phyloP scores from a whole-genome alignment of 1,140 invertebrate genomes.

The Anthonomus grandis region DNA sequence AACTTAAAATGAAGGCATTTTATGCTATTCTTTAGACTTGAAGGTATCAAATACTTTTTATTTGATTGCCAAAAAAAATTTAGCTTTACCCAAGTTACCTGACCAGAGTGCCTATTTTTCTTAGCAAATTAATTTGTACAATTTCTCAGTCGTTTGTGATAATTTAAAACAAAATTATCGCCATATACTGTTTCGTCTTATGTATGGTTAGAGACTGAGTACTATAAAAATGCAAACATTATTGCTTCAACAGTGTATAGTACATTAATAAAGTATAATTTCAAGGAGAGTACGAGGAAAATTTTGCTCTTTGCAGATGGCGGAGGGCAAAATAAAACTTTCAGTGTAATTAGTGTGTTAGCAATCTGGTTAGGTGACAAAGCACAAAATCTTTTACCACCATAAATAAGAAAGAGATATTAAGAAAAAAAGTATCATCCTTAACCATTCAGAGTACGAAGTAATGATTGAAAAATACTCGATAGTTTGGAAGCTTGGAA shows the following conservation, averaged over 20 bases:
- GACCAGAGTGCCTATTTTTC: not conserved
- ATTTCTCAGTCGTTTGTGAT: not conserved
- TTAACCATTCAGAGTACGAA: not conserved
- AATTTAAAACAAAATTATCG: not conserved
- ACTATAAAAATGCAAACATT: not conserved
- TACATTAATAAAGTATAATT: not conserved
- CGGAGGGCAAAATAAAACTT: not conserved
- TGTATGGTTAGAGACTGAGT: not conserved
- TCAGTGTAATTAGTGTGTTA: not conserved
- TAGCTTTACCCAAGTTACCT: not conserved
- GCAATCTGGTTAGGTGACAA: too few species aligned
- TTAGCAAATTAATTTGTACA: not conserved
- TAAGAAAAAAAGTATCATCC: not conserved
- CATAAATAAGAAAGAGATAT: not conserved
- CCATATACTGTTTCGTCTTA: not conserved
- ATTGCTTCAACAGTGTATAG: not conserved
- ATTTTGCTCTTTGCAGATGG: not conserved
- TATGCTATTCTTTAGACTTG: not conserved
- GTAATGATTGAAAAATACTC: not conserved
- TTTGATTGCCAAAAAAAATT: not conserved
- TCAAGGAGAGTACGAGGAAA: not conserved
- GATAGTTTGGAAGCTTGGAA: not conserved
- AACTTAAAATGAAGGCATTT: not conserved
- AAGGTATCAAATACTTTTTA: not conserved
- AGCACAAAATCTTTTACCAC: not conserved